phyloP scores from a whole-genome alignment of 2,888 invertebrate species.

The Sphaeridia pumilis region DNA sequence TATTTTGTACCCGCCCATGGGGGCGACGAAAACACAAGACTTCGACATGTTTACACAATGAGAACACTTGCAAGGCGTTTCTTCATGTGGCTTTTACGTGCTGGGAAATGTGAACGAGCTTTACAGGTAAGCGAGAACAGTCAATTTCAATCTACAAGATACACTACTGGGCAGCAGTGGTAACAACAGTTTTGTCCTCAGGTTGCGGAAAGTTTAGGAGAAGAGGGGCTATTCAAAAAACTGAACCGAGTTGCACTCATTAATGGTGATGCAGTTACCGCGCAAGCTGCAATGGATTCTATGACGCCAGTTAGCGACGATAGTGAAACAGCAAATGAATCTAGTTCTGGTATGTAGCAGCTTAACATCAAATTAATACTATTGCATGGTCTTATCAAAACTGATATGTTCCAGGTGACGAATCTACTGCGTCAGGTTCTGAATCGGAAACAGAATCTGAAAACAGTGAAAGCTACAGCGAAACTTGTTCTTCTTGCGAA shows the following conservation, averaged over 20 bases:
- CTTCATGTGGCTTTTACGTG: constrained; percentile 30
- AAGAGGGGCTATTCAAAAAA: constrained; percentile 26
- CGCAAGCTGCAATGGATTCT: constrained; percentile 20
- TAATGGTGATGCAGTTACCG: constrained; percentile 22
- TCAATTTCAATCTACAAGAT: too few species aligned
- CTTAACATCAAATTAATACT: background rate
- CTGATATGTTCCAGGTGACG: background rate
- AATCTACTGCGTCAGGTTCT: background rate
- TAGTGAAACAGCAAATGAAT: constrained; percentile 20
- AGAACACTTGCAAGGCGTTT: constrained; percentile 27
- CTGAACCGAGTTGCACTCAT: constrained; percentile 20
- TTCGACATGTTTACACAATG: constrained; percentile 29
- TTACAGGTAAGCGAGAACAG: constrained; percentile 24
- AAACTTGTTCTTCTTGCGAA: background rate
- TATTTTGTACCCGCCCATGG: constrained; percentile 29
- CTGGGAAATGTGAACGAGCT: constrained; percentile 23
- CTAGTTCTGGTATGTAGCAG: constrained; percentile 15
- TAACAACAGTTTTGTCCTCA: constrained; percentile 5
- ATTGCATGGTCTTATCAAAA: background rate
- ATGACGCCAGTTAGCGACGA: constrained; percentile 17
- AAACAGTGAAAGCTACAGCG: background rate
- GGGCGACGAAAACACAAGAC: constrained; percentile 23
- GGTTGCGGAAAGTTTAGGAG: constrained; percentile 31
- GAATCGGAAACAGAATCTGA: too few species aligned
- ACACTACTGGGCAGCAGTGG: background rate